Evolutionary conservation across 2,888 invertebrate genomes (phyloP).

Genomic region (Rotaria magnacalcarata): DNA sequence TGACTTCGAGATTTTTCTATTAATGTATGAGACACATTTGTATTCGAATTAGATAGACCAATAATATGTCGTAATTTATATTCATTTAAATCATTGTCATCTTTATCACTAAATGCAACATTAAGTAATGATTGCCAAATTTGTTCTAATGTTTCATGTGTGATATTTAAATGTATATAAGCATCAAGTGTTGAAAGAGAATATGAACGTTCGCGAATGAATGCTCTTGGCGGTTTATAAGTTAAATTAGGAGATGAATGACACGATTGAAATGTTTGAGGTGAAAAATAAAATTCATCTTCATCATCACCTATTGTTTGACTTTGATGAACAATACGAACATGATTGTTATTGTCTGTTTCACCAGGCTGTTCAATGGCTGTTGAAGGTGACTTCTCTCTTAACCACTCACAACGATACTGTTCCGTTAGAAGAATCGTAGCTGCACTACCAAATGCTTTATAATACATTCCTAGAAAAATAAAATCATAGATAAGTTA

Average conservation of each 20-base stretch:
- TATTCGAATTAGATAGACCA: not conserved
- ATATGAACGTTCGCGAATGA: not conserved
- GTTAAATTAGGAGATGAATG: not conserved
- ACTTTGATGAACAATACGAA: not conserved
- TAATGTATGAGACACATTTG: not conserved
- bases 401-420: constrained; percentile 9
- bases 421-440: not conserved
- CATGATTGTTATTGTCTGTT: not conserved
- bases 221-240: not conserved
- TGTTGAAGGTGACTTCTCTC: not conserved
- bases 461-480: constrained; percentile 23
- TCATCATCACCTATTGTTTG: constrained; percentile 15
- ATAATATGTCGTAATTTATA: constrained; percentile 33
- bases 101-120: constrained; percentile 8
- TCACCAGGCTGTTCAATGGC: not conserved
- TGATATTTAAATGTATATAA: not conserved
- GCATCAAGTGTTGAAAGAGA: not conserved
- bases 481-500: no score
- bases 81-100: not conserved
- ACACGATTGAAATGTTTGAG: not conserved
- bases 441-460: constrained; percentile 29
- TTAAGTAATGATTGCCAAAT: constrained; percentile 6
- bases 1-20: constrained; percentile 30
- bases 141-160: constrained; percentile 21
- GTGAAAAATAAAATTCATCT: constrained; percentile 33